Conservation (phyloP, 2,797 vertebrate species). For the Clarias pachynema region DNA sequence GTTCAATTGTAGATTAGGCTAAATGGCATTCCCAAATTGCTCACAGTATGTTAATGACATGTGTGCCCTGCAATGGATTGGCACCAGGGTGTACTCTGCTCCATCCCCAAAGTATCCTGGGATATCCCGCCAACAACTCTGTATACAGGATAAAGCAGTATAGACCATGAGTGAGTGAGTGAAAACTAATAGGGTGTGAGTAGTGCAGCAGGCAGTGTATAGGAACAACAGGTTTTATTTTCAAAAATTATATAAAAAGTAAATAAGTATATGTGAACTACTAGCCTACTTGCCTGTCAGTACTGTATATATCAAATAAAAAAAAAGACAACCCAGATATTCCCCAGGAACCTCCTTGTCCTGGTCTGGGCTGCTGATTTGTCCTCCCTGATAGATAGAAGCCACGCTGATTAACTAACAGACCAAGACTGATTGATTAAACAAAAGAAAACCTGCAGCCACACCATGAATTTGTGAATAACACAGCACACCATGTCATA, state of each 20-base stretch:
- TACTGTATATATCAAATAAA: not conserved
- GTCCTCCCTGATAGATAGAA: not conserved
- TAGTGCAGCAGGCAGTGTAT: not conserved
- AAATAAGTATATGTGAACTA: not conserved
- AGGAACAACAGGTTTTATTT: not conserved
- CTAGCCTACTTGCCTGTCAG: not conserved
- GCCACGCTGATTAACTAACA: not conserved
- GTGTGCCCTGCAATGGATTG: too few relatives aligned
- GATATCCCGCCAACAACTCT: too few relatives aligned
- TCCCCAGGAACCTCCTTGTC: not conserved
- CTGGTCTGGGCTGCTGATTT: not conserved
- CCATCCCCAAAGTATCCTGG: too few relatives aligned
- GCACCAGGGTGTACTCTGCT: too few relatives aligned
- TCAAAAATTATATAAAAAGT: not conserved
- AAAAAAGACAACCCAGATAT: not conserved
- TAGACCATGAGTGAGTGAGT: too few relatives aligned
- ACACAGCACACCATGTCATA: not conserved
- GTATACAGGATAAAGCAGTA: too few relatives aligned
- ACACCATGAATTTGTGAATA: not conserved
- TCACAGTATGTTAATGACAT: too few relatives aligned
- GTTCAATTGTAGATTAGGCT: too few relatives aligned
- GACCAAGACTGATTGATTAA: not conserved
- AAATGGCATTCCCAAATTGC: too few relatives aligned
- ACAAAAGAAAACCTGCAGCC: not conserved
- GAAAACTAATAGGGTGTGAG: too few relatives aligned